Conservation (phyloP, 2,797 vertebrate species). For the Microcaecilia unicolor region DNA sequence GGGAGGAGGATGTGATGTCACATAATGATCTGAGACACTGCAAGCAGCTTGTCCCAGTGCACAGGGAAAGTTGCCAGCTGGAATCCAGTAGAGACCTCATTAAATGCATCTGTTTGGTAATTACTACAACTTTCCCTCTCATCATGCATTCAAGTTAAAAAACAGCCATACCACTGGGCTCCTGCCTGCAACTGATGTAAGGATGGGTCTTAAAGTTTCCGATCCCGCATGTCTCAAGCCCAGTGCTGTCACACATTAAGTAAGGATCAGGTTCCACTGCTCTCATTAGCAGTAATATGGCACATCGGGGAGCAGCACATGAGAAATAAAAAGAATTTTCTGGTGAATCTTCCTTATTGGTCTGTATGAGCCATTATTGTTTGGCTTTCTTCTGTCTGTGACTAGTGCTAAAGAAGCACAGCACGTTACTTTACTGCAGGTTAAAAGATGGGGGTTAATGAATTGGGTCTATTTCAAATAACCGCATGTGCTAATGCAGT, state of each 20-base stretch:
- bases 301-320: background rate
- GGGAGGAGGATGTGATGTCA: constrained; percentile 49
- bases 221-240: background rate
- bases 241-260: constrained; percentile 7
- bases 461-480: no score
- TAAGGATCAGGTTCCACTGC: background rate
- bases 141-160: constrained; percentile 10
- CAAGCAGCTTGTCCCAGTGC: constrained; percentile 18
- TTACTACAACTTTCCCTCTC: constrained; percentile 35
- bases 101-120: constrained; percentile 48
- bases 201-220: no score
- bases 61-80: constrained; percentile 14
- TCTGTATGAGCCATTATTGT: no score
- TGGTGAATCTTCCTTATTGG: no score
- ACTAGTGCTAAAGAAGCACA: no score
- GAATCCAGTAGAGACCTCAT: constrained; percentile 50
- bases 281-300: background rate
- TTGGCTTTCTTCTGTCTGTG: no score
- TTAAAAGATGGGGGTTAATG: no score
- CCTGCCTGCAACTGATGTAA: background rate
- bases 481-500: no score
- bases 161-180: background rate
- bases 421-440: no score
- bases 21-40: constrained; percentile 32
- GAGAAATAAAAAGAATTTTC: no score